Percentiles rank a stretch among this genome's conserved stretches.
Conservation (phyloP, 2,888 invertebrate species). For the Troides oblongomaculatus region DNA sequence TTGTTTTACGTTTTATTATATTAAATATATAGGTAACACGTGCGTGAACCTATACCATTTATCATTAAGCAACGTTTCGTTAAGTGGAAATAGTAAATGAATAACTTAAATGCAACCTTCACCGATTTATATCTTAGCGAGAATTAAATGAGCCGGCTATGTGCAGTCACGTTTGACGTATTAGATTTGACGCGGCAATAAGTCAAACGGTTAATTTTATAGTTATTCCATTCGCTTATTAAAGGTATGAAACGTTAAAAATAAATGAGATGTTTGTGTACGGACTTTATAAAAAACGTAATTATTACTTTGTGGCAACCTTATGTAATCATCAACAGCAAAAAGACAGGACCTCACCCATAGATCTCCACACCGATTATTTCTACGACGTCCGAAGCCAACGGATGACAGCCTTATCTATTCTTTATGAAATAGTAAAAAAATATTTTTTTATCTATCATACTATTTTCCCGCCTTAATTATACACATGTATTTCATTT, state of each 20-base stretch:
- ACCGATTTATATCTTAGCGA: constrained; percentile 43
- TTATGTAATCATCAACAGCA: background rate
- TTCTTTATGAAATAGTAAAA: no score
- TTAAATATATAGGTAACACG: background rate
- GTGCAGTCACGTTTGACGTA: constrained; percentile 50
- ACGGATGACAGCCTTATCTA: no score
- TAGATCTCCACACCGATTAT: no score
- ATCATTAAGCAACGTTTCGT: constrained; percentile 26
- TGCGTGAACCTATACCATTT: constrained; percentile 13
- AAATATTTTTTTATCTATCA: background rate
- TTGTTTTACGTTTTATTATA: background rate
- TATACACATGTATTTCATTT: background rate
- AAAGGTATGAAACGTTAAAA: background rate
- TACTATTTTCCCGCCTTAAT: background rate
- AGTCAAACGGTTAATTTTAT: constrained; percentile 33
- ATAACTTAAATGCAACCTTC: constrained; percentile 42
- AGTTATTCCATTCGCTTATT: constrained; percentile 27
- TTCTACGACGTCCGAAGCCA: no score
- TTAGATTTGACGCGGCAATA: constrained; percentile 40
- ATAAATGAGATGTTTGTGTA: constrained; percentile 13
- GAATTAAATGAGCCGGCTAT: constrained; percentile 42
- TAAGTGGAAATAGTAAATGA: constrained; percentile 28
- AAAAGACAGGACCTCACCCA: no score
- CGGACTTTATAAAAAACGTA: background rate
- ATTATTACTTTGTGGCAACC: background rate